Conservation (phyloP, 2,113 vertebrate genomes). For the Isurus oxyrinchus region DNA sequence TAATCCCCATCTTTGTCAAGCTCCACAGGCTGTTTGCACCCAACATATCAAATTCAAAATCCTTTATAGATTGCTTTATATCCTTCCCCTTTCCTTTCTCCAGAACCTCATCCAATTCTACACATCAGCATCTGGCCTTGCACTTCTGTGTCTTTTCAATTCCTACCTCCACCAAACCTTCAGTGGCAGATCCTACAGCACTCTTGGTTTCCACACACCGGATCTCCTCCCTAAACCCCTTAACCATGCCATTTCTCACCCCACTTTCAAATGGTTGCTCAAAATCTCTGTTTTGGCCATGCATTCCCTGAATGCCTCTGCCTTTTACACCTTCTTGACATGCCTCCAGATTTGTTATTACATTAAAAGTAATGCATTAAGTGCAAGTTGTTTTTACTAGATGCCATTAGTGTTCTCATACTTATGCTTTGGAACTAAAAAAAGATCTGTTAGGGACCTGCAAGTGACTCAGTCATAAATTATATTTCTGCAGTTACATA, state of each 20-base stretch:
- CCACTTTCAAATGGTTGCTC: neutral
- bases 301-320: too few species aligned
- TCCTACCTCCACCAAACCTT: neutral
- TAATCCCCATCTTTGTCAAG: neutral
- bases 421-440: too few species aligned
- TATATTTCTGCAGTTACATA: too few species aligned
- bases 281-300: neutral
- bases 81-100: neutral
- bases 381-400: too few species aligned
- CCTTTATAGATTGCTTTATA: neutral
- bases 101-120: neutral
- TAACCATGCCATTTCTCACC: neutral
- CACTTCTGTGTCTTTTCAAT: neutral
- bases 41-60: neutral
- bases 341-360: too few species aligned
- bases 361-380: too few species aligned
- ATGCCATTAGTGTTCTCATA: too few species aligned
- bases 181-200: neutral
- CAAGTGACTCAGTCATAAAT: too few species aligned
- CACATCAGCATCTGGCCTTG: neutral
- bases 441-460: too few species aligned
- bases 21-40: neutral
- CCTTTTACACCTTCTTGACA: too few species aligned
- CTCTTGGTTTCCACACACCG: neutral
- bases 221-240: neutral